A percentile compares a stretch with the other conserved stretches of the same genome.
phyloP scores from a whole-genome alignment of 1,140 invertebrate species.

The Fopius arisanus region DNA sequence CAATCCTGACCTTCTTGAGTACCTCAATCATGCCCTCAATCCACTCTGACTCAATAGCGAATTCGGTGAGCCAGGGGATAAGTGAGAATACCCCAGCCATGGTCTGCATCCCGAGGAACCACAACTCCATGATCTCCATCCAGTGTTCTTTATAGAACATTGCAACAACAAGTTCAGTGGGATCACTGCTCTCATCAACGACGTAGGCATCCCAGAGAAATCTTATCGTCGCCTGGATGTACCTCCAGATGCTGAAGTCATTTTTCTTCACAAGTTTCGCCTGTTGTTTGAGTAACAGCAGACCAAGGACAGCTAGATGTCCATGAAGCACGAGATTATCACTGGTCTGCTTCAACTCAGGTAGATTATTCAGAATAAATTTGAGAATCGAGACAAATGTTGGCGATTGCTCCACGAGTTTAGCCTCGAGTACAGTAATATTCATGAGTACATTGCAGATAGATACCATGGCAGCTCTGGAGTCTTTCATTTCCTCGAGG shows the following conservation, averaged over 20 bases:
- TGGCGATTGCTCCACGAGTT: slow-evolving; percentile 78
- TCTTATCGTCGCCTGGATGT: slow-evolving; percentile 85
- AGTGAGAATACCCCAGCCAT: slow-evolving; percentile 80
- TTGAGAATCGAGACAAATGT: slow-evolving; percentile 82
- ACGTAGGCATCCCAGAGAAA: slow-evolving; percentile 93
- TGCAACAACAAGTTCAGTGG: slow-evolving; percentile 80
- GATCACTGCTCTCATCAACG: slow-evolving; percentile 85
- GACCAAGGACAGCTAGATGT: slow-evolving; percentile 82
- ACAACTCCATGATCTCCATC: slow-evolving; percentile 88
- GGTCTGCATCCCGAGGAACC: slow-evolving; percentile 94
- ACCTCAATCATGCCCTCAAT: slow-evolving; percentile 84
- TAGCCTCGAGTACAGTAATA: slow-evolving; percentile 85
- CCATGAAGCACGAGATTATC: slow-evolving; percentile 86
- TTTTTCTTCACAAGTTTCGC: slow-evolving; percentile 82
- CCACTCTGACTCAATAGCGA: slow-evolving; percentile 92
- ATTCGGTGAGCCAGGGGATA: slow-evolving; percentile 89
- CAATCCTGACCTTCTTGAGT: slow-evolving; percentile 81
- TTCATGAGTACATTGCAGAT: slow-evolving; percentile 94
- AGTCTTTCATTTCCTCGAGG: slow-evolving; percentile 83
- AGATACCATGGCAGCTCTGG: slow-evolving; percentile 82
- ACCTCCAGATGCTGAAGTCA: slow-evolving; percentile 86
- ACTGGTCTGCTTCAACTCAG: slow-evolving; percentile 81
- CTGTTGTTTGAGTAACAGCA: slow-evolving; percentile 85
- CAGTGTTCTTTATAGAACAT: slow-evolving; percentile 87
- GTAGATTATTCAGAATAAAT: slow-evolving; percentile 87